Evolutionary conservation across 2,888 invertebrate genomes (phyloP), one percentile per base, ranked within the genome.

Genomic region (Drosophila gaucha): DNA sequence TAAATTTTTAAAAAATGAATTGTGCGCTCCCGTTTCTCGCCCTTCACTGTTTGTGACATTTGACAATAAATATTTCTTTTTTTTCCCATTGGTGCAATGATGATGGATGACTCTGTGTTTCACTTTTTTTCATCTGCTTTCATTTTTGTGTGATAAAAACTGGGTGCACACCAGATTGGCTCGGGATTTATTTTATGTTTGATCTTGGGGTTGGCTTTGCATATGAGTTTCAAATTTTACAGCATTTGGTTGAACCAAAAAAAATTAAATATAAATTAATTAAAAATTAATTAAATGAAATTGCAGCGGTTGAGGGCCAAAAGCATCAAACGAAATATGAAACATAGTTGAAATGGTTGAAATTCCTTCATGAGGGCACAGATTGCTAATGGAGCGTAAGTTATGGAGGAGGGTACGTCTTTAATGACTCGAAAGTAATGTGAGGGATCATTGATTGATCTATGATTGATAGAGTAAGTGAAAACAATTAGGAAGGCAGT

Each of bases 201-300:
- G 75, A 60, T 67, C 52, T 59, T 67, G 51, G 83, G 57, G 60
- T 57, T 60, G 56, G 62, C 74, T 80, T 85, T 85, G 82, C 82
- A 78, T 85, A 57, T 59, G 59, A 74, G 67, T 62, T 76, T 60
- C 20, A 41, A 63, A 76, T 31, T 64, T 78, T 66, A 47, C 54
- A 65, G 22, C 22, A 46, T 2, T 10, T 2, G n/a, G n/a, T 0
- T 8, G 55, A 28, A 36, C 49, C 62, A 57, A 46, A 51, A 41
- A 44, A 41, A 36, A 62, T 79, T 86, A 67, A 86, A 80, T 77
- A 74, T 62, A 84, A 86, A 77, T 74, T 67, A 86, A 84, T 83
- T 80, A 84, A 84, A 86, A 86, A 86, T 80, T 84, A 80, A 80
- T 80, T 80, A 84, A 86, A 62, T 69, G 67, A 80, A 86, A 74